Evolutionary conservation across 2,888 invertebrate genomes (phyloP).

Genomic region (Cheilosia pagana): DNA sequence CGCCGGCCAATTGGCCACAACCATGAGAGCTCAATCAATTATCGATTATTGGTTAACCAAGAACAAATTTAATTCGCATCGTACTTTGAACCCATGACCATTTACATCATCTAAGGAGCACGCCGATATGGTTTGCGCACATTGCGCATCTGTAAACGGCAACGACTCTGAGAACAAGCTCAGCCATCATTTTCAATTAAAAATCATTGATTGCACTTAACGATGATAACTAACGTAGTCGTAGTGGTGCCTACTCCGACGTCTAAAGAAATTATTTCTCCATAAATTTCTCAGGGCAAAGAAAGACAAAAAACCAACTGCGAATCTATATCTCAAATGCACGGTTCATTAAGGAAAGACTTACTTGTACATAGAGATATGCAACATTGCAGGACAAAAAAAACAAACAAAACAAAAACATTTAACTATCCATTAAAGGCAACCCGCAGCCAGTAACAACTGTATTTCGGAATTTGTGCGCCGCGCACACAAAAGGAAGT

Average conservation of each 20-base stretch:
- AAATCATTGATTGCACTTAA: conserved; percentile 74
- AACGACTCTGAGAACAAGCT: conserved; percentile 36
- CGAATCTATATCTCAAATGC: conserved; percentile 8
- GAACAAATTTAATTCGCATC: conserved; percentile 5
- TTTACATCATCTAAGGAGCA: conserved; percentile 42
- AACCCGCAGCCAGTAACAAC: conserved; percentile 62
- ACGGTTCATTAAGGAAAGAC: conserved; percentile 61
- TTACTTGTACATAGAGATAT: conserved; percentile 16
- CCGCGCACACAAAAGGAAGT: conserved; percentile 49
- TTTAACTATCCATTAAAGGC: conserved; percentile 71
- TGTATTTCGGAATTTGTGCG: conserved; percentile 70
- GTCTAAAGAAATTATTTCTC: conserved; percentile 73
- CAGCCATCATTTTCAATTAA: conserved; percentile 73
- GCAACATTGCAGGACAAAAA: conserved; percentile 44
- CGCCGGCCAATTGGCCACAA: conserved; percentile 34
- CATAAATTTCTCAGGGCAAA: conserved; percentile 65
- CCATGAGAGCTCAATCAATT: conserved; percentile 46
- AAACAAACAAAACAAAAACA: conserved; percentile 21
- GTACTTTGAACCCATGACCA: conserved; percentile 62
- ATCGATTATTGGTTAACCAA: conserved; percentile 56
- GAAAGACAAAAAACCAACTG: conserved; percentile 3
- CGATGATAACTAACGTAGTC: conserved; percentile 64
- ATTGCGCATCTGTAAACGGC: conserved; percentile 31
- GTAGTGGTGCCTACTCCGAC: conserved; percentile 53
- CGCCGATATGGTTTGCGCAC: conserved; percentile 43